These are phyloP conservation scores for Hydrolagus affinis DNA, from an alignment of 2,113 vertebrate genomes.

Conservation along the genomic window DNA sequence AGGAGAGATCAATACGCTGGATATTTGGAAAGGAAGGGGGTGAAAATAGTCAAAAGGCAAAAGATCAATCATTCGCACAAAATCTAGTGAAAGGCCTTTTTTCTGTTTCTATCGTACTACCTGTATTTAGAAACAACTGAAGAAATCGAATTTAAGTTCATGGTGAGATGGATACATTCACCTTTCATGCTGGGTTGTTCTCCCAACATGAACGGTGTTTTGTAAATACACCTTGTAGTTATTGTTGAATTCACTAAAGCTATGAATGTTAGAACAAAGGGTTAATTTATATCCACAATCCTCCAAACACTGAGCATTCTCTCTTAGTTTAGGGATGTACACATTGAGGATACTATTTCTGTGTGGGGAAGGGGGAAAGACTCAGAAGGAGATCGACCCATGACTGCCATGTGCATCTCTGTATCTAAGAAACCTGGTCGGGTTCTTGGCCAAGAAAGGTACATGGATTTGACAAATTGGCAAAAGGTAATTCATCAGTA, in stretches of 20 bases:
- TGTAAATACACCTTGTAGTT: too few species aligned
- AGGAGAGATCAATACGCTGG: conserved; percentile 1
- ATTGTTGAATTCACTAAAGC: neutral
- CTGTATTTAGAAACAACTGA: neutral
- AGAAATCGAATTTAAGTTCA: neutral
- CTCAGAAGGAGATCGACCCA: neutral
- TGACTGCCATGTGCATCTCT: neutral
- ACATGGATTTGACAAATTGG: neutral
- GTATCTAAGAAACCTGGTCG: too few species aligned
- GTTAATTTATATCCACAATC: neutral
- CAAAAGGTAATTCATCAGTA: neutral
- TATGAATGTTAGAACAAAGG: neutral
- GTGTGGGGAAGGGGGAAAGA: too few species aligned
- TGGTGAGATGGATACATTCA: neutral
- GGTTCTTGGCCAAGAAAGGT: neutral
- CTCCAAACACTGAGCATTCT: neutral
- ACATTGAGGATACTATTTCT: neutral
- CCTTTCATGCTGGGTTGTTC: too few species aligned
- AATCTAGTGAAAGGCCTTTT: neutral
- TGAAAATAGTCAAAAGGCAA: neutral
- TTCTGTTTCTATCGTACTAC: neutral
- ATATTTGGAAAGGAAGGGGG: neutral
- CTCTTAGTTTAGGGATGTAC: neutral
- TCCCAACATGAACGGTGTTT: too few species aligned
- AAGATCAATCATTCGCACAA: neutral